Evolutionary conservation across 1,140 invertebrate species (phyloP).

Genomic region (Diabrotica virgifera): DNA sequence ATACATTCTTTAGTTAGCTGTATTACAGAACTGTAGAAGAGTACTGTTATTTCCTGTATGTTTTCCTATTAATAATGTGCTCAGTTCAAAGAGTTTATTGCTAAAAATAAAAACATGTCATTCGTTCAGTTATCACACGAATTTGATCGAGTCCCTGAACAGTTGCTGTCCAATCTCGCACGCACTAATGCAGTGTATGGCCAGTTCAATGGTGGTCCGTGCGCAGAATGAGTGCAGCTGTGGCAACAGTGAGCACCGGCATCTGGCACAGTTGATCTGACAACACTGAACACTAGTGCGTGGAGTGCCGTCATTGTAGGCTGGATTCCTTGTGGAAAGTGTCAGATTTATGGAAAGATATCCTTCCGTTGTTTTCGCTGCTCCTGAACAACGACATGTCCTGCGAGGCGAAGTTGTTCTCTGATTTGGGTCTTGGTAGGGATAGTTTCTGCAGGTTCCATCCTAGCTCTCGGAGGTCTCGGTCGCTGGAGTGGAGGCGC

Average conservation of each 20-base stretch:
- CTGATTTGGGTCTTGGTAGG: slow-evolving; percentile 76
- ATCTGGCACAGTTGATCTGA: slow-evolving; percentile 32
- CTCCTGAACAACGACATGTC: slow-evolving; percentile 42
- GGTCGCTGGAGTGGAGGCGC: slow-evolving; percentile 57
- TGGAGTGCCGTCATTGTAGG: slow-evolving; percentile 74
- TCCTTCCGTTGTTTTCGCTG: slow-evolving; percentile 54
- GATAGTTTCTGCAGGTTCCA: slow-evolving; percentile 59
- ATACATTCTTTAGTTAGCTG: too few relatives aligned
- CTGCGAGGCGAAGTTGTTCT: slow-evolving; percentile 75
- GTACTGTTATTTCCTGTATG: too few relatives aligned
- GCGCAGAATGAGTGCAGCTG: slow-evolving; percentile 29
- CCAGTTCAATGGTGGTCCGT: slow-evolving; percentile 27
- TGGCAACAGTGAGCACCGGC: slow-evolving; percentile 32
- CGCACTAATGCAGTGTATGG: slow-evolving; percentile 20
- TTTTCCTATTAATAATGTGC: too few relatives aligned
- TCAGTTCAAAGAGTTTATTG: too few relatives aligned
- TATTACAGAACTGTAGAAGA: too few relatives aligned
- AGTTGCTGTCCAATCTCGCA: neutral
- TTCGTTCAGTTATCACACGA: too few relatives aligned
- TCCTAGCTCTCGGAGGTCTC: slow-evolving; percentile 64
- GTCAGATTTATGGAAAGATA: slow-evolving; percentile 76
- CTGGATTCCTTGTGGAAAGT: slow-evolving; percentile 65
- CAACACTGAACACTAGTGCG: slow-evolving; percentile 57
- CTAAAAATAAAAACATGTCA: too few relatives aligned
- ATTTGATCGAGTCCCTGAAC: too few relatives aligned